A percentile compares a stretch with the other conserved stretches of the same genome.
Evolutionary conservation across 2,113 vertebrate genomes (phyloP).

Genomic region (Myiozetetes cayanensis): DNA sequence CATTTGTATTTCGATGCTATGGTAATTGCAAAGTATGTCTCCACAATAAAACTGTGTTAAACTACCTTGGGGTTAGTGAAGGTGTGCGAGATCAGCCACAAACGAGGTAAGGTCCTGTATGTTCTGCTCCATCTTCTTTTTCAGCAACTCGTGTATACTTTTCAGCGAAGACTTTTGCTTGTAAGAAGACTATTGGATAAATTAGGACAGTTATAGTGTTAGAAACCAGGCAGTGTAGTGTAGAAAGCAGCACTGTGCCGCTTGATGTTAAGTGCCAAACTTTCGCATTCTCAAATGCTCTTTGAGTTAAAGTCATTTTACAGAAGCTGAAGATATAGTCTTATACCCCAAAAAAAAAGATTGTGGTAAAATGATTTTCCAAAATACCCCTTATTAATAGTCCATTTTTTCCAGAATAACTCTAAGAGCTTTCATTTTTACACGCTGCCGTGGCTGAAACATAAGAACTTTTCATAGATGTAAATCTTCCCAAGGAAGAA

Average conservation of each 20-base stretch:
- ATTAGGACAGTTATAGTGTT: conserved; percentile 33
- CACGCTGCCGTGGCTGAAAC: neutral
- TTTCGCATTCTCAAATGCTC: neutral
- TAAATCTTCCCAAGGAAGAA: neutral
- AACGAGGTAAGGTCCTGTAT: neutral
- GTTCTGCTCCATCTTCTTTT: neutral
- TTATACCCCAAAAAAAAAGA: neutral
- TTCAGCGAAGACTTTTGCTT: conserved; percentile 34
- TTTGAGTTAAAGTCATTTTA: neutral
- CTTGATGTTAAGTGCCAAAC: neutral
- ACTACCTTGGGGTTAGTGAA: neutral
- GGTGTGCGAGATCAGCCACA: neutral
- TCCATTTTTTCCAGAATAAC: neutral
- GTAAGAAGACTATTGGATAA: conserved; percentile 28
- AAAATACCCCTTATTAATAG: neutral
- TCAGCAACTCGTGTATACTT: neutral
- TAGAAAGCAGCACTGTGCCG: neutral
- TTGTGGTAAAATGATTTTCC: neutral
- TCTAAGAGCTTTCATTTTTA: neutral
- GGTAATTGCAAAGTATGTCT: neutral
- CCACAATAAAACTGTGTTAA: neutral
- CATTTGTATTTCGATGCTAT: neutral
- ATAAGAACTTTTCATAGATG: neutral
- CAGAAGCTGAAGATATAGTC: neutral
- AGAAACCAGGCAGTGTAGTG: conserved; percentile 24